Base-by-base conservation (phyloP, 2,888 invertebrate species). In the Drosophila pseudotakahashii region DNA sequence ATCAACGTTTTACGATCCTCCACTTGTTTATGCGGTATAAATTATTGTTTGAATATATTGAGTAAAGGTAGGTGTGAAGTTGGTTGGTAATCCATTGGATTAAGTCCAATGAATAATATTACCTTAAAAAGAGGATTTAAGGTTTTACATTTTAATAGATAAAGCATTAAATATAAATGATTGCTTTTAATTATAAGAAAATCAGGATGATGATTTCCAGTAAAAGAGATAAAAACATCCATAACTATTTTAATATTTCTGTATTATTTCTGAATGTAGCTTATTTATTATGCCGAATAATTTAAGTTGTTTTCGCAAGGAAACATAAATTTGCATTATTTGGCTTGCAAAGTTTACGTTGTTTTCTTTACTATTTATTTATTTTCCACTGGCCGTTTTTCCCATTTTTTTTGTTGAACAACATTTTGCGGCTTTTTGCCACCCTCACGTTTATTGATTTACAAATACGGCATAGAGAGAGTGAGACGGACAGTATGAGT, bases 391-490 rank as follows among this genome's bases (percentile, higher is more conserved):
- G 13, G 10, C 2, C 30, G 32, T 10, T 32, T 44, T 61, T 48
- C 19, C 41, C 16, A 47, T 39, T 39, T 61, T 51, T 64, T 61
- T 51, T 64, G 69, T 51, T 69, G 58, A 70, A 70, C 75, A 71
- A 72, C 72, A 76, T 75, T 66, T 77, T 86, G 84, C 89, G 88
- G 81, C 79, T 77, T 88, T 86, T 69, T 80, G 78, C 85, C 88
- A 80, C 87, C 80, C 84, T 86, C 77, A 73, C 74, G 77, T 82
- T 85, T 88, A 88, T 88, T 88, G 88, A 88, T 88, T 88, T 89
- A 84, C 88, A 89, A 70, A 81, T 76, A 76, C 70, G 72, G 60
- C 74, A 54, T 61, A 19, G 57, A 37, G 47, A 32, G 53, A 51
- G 47, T 14, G 68, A 19, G 41, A 73, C 16, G 41, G 47, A 19